Evolutionary conservation across 2,888 invertebrate genomes (phyloP).

Genomic region (Drosophila phalerata): DNA sequence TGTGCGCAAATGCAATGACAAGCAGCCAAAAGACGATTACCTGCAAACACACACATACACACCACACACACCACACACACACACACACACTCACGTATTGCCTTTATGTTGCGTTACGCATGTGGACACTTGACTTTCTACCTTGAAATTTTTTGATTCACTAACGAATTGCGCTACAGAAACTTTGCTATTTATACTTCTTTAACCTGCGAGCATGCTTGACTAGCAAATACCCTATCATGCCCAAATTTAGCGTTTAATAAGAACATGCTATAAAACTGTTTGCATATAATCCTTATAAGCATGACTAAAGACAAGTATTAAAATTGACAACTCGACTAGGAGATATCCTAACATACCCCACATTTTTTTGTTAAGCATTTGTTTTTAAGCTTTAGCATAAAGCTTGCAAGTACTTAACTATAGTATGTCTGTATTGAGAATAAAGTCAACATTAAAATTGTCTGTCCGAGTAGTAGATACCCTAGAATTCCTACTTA

Average conservation of each 20-base stretch:
- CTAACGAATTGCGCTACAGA: conserved; percentile 13
- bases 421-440: no score
- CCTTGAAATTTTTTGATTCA: conserved; percentile 34
- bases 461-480: no score
- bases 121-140: conserved; percentile 47
- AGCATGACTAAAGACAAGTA: background rate
- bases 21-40: conserved; percentile 60
- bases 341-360: background rate
- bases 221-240: conserved; percentile 1
- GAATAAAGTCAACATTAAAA: no score
- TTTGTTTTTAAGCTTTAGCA: no score
- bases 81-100: conserved; percentile 27
- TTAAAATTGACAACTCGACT: background rate
- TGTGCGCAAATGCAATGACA: conserved; percentile 65
- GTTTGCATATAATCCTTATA: background rate
- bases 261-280: no score
- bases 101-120: conserved; percentile 33
- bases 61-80: background rate
- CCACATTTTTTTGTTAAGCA: background rate
- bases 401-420: no score
- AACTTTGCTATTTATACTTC: background rate
- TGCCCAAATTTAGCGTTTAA: background rate
- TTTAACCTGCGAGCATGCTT: background rate
- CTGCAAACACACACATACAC: conserved; percentile 10
- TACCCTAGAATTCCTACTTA: no score